Evolutionary conservation across 2,797 vertebrate species (phyloP), one percentile per base, ranked within the genome.

Genomic region (Scolopax bukidnonensis): DNA sequence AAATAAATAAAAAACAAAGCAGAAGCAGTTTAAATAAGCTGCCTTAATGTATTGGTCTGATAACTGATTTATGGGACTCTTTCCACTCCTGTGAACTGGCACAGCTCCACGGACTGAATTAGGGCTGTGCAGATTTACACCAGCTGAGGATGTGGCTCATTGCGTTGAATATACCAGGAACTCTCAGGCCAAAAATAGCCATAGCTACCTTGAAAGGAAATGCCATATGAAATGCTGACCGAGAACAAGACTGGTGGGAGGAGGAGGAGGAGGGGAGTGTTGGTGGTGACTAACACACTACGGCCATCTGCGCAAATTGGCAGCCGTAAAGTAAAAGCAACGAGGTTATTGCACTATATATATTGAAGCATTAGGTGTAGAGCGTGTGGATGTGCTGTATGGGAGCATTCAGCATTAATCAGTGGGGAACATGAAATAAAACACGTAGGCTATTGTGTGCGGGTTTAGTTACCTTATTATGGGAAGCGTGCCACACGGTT

Each of bases 181-280:
- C 91, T 74, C 68, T 77, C 0, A 2, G 81, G 84, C 94, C 94
- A 85, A 96, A 95, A 97, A 96, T 97, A 97, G 94, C 92, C 84
- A 33, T 67, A 43, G 95, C 94, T 96, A 96, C 94, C 96, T 92
- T 96, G 96, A 96, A 97, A 97, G 96, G 96, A 97, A 97, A 95
- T 94, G 90, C 93, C 96, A 83, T 89, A 91, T 90, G 95, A 92
- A 95, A 90, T 15, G 18, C 90, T 94, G 96, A 90, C 94, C 6
- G 27, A 93, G 88, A 96, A 87, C 87, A 89, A 59, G 91, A 32
- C 83, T 88, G 77, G 36, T 60, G 84, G 78, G 67, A 82, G 84
- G 89, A 90, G 95, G 67, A 90, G 95, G 86, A 92, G 91, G 85
- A 92, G 59, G 90, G 87, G 74, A 87, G 75, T 20, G n/a, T 36